Evolutionary conservation across 2,113 vertebrate species (phyloP), one percentile per base, ranked within the genome.

Genomic region (Furnarius figulus): DNA sequence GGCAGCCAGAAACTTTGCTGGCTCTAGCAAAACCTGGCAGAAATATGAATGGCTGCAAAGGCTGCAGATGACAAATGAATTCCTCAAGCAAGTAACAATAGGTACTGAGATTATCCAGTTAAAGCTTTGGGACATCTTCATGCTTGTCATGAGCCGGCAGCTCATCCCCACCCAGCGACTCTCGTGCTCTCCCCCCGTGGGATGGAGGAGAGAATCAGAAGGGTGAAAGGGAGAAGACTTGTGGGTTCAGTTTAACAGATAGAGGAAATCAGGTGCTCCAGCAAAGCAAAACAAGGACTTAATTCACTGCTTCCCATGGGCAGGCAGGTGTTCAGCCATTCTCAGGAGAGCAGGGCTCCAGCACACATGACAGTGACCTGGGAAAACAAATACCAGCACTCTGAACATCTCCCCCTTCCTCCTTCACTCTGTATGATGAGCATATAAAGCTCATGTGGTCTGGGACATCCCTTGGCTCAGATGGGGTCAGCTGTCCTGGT

Each of bases 291-390:
- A 10, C 1, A 31, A 33, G 21, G 35, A 61, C 46, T 42, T 78
- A 2, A 11, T 25, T 77, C 13, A 5, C 5, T 8, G 2, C 10
- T 39, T 77, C 53, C 30, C 13, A 39, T 12, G 0, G 0, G 10
- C 8, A 86, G 50, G 9, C 33, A 58, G 47, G 27, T 10, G 21
- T 44, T 49, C 67, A 49, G 31, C 27, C 23, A 23, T 9, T 2
- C 4, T 8, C 21, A 14, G 44, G 31, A n/a, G 1, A 79, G 14
- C 19, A 39, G 35, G 28, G 28, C 3, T 75, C 37, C 7, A 17
- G 20, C 23, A 65, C 0, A 0, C 0, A 0, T n/a, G 8, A 4
- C 0, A 1, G 13, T 46, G 23, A 49, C 10, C n/a, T 31, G 7
- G 12, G 9, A 37, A 68, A 72, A n/a, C 5, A 4, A 84, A 55